Conservation (phyloP, 2,797 vertebrate species). For the Zenarchopterus dispar region DNA sequence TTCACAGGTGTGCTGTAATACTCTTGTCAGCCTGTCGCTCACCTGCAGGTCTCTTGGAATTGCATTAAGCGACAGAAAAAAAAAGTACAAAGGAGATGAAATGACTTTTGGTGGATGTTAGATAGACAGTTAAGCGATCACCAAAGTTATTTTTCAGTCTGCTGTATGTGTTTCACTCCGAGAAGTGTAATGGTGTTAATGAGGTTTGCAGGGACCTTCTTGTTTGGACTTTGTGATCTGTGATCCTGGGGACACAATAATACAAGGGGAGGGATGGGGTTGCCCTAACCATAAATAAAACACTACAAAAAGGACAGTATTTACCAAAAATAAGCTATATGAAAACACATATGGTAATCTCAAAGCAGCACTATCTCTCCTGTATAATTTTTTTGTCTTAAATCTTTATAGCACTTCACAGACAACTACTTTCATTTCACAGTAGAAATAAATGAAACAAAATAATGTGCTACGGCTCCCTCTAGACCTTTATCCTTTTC, state of each 20-base stretch:
- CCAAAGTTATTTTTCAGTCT: no score
- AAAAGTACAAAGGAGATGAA: no score
- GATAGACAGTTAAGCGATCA: no score
- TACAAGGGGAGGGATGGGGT: not conserved
- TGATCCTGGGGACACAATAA: not conserved
- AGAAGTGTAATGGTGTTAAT: not conserved
- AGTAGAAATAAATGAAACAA: constrained; percentile 20
- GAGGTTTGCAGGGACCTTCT: not conserved
- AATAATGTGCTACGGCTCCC: constrained; percentile 30
- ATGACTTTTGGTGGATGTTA: no score
- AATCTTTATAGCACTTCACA: constrained; percentile 19
- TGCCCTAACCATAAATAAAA: not conserved
- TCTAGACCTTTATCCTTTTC: constrained; percentile 33
- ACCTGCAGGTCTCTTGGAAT: no score
- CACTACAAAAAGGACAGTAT: not conserved
- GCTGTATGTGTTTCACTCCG: not conserved
- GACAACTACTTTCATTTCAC: constrained; percentile 27
- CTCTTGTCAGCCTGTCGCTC: no score
- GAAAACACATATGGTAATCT: constrained; percentile 2
- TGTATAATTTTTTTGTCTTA: not conserved
- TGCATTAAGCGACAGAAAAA: no score
- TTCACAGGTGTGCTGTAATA: no score
- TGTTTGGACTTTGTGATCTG: no score
- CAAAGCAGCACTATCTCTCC: not conserved
- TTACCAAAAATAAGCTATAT: not conserved